Base-by-base conservation (phyloP, 2,113 vertebrate genomes). In the Asarcornis scutulata region DNA sequence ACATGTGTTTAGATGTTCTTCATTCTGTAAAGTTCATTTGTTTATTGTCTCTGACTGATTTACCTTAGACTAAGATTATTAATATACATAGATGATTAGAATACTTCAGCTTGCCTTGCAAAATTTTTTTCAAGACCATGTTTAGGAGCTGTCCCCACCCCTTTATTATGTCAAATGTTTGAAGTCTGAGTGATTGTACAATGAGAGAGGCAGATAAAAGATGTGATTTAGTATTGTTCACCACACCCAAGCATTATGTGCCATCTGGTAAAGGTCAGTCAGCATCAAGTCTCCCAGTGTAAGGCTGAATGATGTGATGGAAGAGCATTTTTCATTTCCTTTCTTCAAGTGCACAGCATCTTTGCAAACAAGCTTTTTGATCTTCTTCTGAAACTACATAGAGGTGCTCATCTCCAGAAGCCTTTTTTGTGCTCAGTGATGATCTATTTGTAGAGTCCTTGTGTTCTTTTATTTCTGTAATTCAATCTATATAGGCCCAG, bases 11-110 rank as follows among this genome's bases (percentile, higher is more conserved):
- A 36, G 68, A 55, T 88, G 36, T 36, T 90, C 50, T 53, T 88
- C 50, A 26, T 77, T 86, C 73, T 91, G 52, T 73, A 53, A 63
- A 78, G 56, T 91, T 29, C 46, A 27, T 44, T 83, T 92, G 59
- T 91, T 95, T 83, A 55, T 94, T 92, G 83, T 62, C 91, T 90
- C 76, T 87, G 72, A 78, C 76, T 89, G 72, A 78, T 91, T 95
- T 48, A 76, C 76, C 58, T 89, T 88, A 34, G 36, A 38, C 76
- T 75, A 73, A 93, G 91, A 11, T 84, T 82, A 66, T 46, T 93
- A 89, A 79, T 86, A 69, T 50, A 72, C 36, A 2, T 17, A 50
- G 34, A 11, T 94, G 83, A 73, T 18, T 87, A 48, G 53, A 89
- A 84, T 42, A 81, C 73, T 79, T 66, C 62, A 62, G n/a, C 60